Conservation (phyloP, 2,797 vertebrate genomes). For the Acomys russatus region DNA sequence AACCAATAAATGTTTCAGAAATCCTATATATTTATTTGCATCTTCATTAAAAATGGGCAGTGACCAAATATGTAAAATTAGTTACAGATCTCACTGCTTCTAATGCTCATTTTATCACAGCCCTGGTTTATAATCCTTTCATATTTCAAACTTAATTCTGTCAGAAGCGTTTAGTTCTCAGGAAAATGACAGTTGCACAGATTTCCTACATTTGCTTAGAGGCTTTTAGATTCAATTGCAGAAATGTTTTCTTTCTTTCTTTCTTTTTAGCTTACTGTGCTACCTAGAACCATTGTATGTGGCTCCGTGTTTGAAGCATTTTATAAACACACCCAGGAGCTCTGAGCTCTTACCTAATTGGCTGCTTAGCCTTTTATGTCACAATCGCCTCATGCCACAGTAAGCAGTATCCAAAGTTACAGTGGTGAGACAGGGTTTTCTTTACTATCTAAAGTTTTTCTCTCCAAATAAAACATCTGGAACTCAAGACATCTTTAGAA, state of each 20-base stretch:
- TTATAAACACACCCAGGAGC: not conserved
- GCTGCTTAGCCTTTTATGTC: conserved; percentile 76
- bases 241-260: not conserved
- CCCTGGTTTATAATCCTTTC: conserved; percentile 6
- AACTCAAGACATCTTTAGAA: conserved; percentile 63
- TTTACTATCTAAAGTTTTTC: conserved; percentile 70
- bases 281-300: not conserved
- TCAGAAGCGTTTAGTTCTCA: conserved; percentile 4
- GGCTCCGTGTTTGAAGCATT: not conserved
- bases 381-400: conserved; percentile 79
- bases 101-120: not conserved
- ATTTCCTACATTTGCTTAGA: not conserved
- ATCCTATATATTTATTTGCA: not conserved
- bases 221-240: not conserved
- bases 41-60: not conserved
- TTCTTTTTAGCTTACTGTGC: conserved; percentile 17
- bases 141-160: not conserved
- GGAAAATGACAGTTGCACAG: not conserved
- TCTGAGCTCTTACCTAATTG: conserved; percentile 71
- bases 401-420: conserved; percentile 53
- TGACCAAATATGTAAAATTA: not conserved
- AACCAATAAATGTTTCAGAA: not conserved
- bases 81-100: not conserved
- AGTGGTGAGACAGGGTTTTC: conserved; percentile 54
- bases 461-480: conserved; percentile 75